Conservation (phyloP, 53 echinoderm and acorn worm genomes). For the Echinometra lucunter region DNA sequence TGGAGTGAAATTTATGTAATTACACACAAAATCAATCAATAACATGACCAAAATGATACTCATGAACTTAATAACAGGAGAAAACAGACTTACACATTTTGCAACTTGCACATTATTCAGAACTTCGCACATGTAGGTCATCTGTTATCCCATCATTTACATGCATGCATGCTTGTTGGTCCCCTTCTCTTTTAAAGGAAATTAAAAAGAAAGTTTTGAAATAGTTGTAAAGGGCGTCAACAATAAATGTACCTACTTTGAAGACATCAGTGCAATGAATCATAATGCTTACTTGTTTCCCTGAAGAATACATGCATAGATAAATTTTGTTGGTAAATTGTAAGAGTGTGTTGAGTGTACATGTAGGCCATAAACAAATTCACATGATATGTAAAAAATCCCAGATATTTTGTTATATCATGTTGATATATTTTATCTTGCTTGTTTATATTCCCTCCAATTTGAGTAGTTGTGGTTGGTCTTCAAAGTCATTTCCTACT, state of each 20-base stretch:
- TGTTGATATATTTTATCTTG: too few species aligned
- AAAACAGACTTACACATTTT: neutral
- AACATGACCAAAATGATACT: neutral
- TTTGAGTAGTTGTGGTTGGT: neutral
- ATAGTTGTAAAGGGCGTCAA: too few species aligned
- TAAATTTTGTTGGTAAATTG: neutral
- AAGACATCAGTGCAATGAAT: too few species aligned
- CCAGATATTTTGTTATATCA: too few species aligned
- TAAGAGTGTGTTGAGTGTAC: neutral
- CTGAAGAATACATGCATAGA: neutral
- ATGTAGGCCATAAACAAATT: neutral
- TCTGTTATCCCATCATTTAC: neutral
- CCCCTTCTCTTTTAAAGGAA: neutral
- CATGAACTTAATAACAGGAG: neutral
- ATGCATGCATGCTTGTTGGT: neutral
- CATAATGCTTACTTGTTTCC: too few species aligned
- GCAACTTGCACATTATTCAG: neutral
- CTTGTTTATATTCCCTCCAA: neutral
- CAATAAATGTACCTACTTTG: too few species aligned
- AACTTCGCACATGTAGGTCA: neutral
- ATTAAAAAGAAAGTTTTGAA: too few species aligned
- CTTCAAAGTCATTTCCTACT: constrained; percentile 20
- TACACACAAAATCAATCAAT: neutral
- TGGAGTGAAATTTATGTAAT: neutral
- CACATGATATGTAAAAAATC: neutral